phyloP scores from a whole-genome alignment of 2,888 invertebrate genomes.

The Sceliomorpha sp. region DNA sequence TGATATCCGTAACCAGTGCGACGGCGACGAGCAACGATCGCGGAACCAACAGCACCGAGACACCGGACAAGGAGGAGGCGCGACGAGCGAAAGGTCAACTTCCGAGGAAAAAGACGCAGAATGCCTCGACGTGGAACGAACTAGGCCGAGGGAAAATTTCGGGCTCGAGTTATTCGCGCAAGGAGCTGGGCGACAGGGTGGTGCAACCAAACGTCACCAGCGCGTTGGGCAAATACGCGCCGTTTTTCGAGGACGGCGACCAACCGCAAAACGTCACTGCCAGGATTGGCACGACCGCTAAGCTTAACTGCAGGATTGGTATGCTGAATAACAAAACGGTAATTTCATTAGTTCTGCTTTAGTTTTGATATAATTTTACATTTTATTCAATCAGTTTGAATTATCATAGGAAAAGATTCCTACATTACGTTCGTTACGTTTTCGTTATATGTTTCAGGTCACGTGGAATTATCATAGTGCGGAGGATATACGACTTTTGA shows the following conservation, averaged over 20 bases:
- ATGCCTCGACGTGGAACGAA: conserved; percentile 57
- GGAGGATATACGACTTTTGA: conserved; percentile 83
- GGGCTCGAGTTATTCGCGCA: conserved; percentile 37
- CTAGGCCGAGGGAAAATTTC: conserved; percentile 53
- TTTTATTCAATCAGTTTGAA: too few species aligned
- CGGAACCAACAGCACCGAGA: conserved; percentile 15
- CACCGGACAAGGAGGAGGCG: conserved; percentile 9
- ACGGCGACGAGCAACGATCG: conserved; percentile 19
- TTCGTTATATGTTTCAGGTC: conserved; percentile 82
- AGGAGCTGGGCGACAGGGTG: conserved; percentile 51
- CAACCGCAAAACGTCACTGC: conserved; percentile 83
- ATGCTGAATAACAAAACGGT: conserved; percentile 84
- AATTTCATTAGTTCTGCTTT: too few species aligned
- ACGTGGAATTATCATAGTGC: conserved; percentile 83
- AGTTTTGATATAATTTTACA: too few species aligned
- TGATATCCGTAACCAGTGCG: conserved; percentile 17
- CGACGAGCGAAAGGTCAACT: conserved; percentile 23
- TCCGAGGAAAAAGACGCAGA: conserved; percentile 33
- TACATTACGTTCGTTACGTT: too few species aligned
- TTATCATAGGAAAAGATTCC: too few species aligned
- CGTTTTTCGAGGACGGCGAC: conserved; percentile 84
- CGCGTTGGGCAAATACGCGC: conserved; percentile 79
- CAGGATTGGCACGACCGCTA: conserved; percentile 83
- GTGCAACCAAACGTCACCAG: conserved; percentile 73
- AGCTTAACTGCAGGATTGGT: conserved; percentile 83